phyloP scores from a whole-genome alignment of 2,113 vertebrate species.

The Erinaceus europaeus region DNA sequence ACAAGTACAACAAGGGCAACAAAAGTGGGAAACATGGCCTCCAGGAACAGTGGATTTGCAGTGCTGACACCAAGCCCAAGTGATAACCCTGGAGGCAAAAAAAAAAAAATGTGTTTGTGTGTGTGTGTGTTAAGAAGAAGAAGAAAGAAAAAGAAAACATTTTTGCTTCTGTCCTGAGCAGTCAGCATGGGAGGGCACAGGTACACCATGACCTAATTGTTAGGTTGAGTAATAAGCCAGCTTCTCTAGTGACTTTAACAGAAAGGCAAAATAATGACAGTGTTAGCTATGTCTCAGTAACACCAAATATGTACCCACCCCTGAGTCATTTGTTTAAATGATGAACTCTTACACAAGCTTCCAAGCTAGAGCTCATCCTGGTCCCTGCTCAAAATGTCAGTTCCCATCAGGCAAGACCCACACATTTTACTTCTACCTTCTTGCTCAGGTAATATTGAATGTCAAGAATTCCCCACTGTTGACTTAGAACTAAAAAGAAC shows the following conservation, averaged over 20 bases:
- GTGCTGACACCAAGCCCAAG: no score
- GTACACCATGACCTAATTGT: not conserved
- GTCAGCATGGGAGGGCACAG: not conserved
- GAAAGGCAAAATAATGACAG: not conserved
- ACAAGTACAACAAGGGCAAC: no score
- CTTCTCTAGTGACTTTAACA: not conserved
- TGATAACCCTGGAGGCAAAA: no score
- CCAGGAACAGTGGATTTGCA: no score
- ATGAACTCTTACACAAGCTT: constrained; percentile 7
- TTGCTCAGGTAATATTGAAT: constrained; percentile 25
- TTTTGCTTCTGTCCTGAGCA: not conserved
- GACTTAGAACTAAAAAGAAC: constrained; percentile 38
- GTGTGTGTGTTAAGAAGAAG: no score
- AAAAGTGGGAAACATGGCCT: no score
- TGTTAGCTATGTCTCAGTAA: not conserved
- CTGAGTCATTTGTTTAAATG: not conserved
- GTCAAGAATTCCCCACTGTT: constrained; percentile 50
- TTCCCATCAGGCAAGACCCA: not conserved
- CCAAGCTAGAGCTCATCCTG: not conserved
- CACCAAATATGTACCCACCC: not conserved
- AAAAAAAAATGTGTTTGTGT: no score
- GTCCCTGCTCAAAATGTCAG: constrained; percentile 52
- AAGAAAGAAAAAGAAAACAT: not conserved
- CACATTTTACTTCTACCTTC: not conserved
- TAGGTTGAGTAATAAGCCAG: not conserved